Conservation (phyloP, 2,113 vertebrate genomes). For the Apodemus speciosus region DNA sequence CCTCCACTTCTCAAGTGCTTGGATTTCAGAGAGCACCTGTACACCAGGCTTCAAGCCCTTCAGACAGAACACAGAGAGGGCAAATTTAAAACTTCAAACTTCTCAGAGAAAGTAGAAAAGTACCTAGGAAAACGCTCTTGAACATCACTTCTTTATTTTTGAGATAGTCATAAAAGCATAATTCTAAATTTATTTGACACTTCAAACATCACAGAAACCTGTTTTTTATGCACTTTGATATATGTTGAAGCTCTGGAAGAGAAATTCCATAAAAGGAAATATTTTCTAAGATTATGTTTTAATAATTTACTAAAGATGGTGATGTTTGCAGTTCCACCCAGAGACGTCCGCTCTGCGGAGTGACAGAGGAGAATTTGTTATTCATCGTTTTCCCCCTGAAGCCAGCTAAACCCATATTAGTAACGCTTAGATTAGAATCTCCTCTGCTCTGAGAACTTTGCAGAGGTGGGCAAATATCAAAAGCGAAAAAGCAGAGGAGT, state of each 20-base stretch:
- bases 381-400: slow-evolving; percentile 45
- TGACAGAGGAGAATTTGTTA: slow-evolving; percentile 37
- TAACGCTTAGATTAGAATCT: background rate
- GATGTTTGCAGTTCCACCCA: slow-evolving; percentile 21
- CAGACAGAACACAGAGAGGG: background rate
- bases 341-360: slow-evolving; percentile 25
- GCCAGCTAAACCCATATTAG: background rate
- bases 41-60: background rate
- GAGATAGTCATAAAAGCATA: slow-evolving; percentile 22
- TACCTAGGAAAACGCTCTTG: background rate
- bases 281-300: slow-evolving; percentile 41
- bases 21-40: background rate
- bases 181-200: slow-evolving; percentile 47
- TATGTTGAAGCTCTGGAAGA: slow-evolving; percentile 30
- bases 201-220: background rate
- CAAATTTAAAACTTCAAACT: background rate
- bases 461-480: background rate
- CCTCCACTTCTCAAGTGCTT: background rate
- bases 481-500: background rate
- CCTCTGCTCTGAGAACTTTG: slow-evolving; percentile 44
- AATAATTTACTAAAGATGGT: slow-evolving; percentile 44
- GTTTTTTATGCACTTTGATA: slow-evolving; percentile 10
- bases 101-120: background rate
- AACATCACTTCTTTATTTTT: slow-evolving; percentile 29
- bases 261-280: slow-evolving; percentile 55